Conservation (phyloP, 2,888 invertebrate species). For the Drosophila ustulata region DNA sequence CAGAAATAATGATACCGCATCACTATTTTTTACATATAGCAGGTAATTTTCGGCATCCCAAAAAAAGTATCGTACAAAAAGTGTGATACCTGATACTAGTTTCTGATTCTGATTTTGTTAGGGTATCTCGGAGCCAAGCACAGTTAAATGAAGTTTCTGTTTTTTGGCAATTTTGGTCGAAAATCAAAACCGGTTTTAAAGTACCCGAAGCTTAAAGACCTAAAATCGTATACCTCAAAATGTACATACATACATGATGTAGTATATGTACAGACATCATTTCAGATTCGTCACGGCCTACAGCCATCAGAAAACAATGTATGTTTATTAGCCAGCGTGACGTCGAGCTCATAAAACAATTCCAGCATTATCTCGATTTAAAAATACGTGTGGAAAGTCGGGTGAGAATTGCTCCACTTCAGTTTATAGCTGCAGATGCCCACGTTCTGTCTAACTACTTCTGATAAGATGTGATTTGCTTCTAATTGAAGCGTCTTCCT, state of each 20-base stretch:
- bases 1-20: no score
- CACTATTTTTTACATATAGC: no score
- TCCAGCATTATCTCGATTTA: slow-evolving; percentile 32
- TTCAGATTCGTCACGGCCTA: neutral
- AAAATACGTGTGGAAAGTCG: slow-evolving; percentile 53
- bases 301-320: neutral
- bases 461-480: slow-evolving; percentile 48
- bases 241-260: neutral
- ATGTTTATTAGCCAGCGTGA: slow-evolving; percentile 24
- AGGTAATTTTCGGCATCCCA: no score
- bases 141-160: neutral
- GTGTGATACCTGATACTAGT: no score
- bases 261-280: neutral
- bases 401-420: slow-evolving; percentile 44
- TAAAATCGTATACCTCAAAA: neutral
- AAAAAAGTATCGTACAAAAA: no score
- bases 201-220: neutral
- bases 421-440: slow-evolving; percentile 20
- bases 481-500: slow-evolving; percentile 5
- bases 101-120: no score
- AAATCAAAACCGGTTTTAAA: slow-evolving; percentile 20
- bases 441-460: slow-evolving; percentile 37
- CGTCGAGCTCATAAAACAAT: slow-evolving; percentile 27
- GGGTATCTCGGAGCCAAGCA: neutral
- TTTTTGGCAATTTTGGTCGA: neutral